Conservation (phyloP, 1,140 invertebrate genomes). For the Drosophila kohkoa region DNA sequence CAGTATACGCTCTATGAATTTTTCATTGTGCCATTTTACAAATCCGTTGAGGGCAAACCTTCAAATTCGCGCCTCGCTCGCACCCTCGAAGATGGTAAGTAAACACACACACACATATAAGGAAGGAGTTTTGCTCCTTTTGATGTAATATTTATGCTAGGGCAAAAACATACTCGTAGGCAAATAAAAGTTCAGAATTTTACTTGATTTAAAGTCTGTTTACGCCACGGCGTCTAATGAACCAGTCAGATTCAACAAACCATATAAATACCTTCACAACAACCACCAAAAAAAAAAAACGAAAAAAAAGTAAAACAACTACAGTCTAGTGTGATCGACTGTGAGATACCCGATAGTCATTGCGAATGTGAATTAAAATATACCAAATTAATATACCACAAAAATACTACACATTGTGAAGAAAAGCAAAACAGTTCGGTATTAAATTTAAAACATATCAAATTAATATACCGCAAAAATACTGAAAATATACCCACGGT, state of each 20-base stretch:
- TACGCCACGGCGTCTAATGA: conserved; percentile 55
- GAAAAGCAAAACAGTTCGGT: no score
- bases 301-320: no score
- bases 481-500: no score
- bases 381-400: no score
- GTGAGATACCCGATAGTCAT: no score
- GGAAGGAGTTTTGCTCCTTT: conserved; percentile 20
- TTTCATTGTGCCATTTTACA: conserved; percentile 92
- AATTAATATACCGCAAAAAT: no score
- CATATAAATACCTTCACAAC: conserved; percentile 69
- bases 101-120: conserved; percentile 1
- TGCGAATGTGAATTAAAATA: no score
- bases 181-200: conserved; percentile 32
- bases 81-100: conserved; percentile 91
- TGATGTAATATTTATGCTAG: conserved; percentile 56
- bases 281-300: conserved; percentile 7
- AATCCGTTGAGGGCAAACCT: conserved; percentile 90
- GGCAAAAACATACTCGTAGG: conserved; percentile 10
- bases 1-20: conserved; percentile 91
- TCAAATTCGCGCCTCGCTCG: conserved; percentile 90
- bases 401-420: no score
- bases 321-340: no score
- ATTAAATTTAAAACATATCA: no score
- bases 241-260: conserved; percentile 64
- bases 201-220: neutral